Evolutionary conservation across 2,888 invertebrate genomes (phyloP).

Genomic region (Drosophila affinis): DNA sequence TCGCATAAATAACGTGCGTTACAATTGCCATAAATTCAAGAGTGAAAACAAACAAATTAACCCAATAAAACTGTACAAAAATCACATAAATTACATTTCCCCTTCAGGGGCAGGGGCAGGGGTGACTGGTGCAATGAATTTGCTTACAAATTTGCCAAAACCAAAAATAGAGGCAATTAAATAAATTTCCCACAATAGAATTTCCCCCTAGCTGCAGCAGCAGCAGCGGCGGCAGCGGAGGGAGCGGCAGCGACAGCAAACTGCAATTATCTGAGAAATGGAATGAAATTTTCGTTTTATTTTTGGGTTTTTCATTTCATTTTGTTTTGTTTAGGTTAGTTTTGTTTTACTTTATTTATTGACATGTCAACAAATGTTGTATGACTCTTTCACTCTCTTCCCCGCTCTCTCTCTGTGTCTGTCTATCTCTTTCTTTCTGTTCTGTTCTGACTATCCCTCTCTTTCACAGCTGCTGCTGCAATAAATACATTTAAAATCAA

Average conservation of each 20-base stretch:
- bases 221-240: slow-evolving; percentile 26
- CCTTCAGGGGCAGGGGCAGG: background rate
- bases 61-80: slow-evolving; percentile 65
- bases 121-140: slow-evolving; percentile 57
- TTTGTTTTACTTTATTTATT: slow-evolving; percentile 60
- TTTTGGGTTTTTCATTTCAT: slow-evolving; percentile 3
- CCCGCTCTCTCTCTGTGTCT: slow-evolving; percentile 14
- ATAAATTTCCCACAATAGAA: slow-evolving; percentile 57
- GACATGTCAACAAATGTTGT: slow-evolving; percentile 64
- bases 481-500: slow-evolving; percentile 57
- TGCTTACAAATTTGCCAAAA: slow-evolving; percentile 49
- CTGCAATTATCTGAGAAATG: slow-evolving; percentile 48
- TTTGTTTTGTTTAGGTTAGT: slow-evolving; percentile 1
- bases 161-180: slow-evolving; percentile 70
- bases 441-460: slow-evolving; percentile 5
- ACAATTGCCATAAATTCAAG: slow-evolving; percentile 54
- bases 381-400: slow-evolving; percentile 13
- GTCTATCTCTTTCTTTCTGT: background rate
- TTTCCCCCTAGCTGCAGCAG: slow-evolving; percentile 2
- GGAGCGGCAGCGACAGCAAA: slow-evolving; percentile 21
- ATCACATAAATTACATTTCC: slow-evolving; percentile 63
- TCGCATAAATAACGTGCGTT: slow-evolving; percentile 59
- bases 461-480: slow-evolving; percentile 33
- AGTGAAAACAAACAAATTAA: slow-evolving; percentile 69
- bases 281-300: slow-evolving; percentile 32